Evolutionary conservation across 1,140 invertebrate species (phyloP), one percentile per base, ranked within the genome.

Genomic region (Berghia stephanieae): DNA sequence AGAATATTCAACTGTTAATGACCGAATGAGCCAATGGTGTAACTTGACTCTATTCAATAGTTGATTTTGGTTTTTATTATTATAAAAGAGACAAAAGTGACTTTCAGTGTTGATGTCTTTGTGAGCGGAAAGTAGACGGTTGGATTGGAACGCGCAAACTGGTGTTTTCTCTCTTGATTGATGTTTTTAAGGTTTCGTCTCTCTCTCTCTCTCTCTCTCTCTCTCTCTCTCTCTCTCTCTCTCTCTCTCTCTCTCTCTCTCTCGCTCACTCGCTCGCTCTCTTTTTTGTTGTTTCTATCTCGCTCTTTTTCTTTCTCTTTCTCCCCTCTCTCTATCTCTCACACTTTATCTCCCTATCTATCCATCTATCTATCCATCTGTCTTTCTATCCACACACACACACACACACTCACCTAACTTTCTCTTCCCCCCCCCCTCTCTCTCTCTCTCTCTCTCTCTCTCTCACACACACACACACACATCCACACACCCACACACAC

Each of bases 371-470:
- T 38, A 31, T 38, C 66, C 42, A 31, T 68, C 66, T 68, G 31
- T 68, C 36, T 68, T 38, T 68, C 66, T 68, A 31, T n/a, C n/a
- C n/a, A n/a, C n/a, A n/a, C n/a, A n/a, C n/a, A n/a, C n/a, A n/a
- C n/a, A n/a, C n/a, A n/a, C n/a, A n/a, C 46, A 44, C 36, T 18
- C 42, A 13, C 24, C 6, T 24, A 24, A 24, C 40, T 27, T 27
- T 44, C 40, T 40, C 69, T 71, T n/a, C 36, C 69, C 36, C 38
- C 46, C 69, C 27, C 43, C 24, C 69, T 27, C 69, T 27, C 69
- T 24, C 40, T 44, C 69, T 27, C 69, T 44, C 69, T 44, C 69
- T 27, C 69, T 44, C 69, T 44, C 69, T 24, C 69, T 44, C 69
- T 44, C 69, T 24, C 69, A 36, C 69, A 18, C 69, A 36, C 69